These are phyloP conservation scores for Campoplex nolae DNA, from an alignment of 2,888 invertebrate genomes.

Conservation along the genomic window DNA sequence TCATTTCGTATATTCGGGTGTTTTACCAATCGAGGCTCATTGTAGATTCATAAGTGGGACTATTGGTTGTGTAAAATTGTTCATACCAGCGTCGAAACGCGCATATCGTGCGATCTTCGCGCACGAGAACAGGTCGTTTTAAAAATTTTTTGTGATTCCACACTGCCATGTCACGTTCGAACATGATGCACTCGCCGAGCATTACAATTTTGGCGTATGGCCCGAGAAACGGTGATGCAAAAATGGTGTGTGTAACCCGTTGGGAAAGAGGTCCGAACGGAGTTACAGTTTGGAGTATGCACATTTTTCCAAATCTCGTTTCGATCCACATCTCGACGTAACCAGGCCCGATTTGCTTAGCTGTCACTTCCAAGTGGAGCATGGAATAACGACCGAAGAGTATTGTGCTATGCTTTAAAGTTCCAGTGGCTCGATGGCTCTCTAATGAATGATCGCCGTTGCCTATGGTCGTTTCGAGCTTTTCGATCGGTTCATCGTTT, in stretches of 20 bases:
- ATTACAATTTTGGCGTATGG: conserved; percentile 89
- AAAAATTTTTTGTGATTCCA: conserved; percentile 95
- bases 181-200: conserved; percentile 89
- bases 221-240: conserved; percentile 87
- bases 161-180: conserved; percentile 93
- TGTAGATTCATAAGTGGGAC: conserved; percentile 85
- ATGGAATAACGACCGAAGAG: conserved; percentile 87
- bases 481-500: not conserved
- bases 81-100: conserved; percentile 92
- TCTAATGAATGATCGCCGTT: conserved; percentile 75
- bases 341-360: conserved; percentile 90
- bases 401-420: conserved; percentile 88
- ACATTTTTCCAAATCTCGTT: conserved; percentile 87
- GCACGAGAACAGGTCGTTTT: conserved; percentile 89
- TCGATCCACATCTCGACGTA: conserved; percentile 90
- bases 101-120: conserved; percentile 90
- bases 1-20: not conserved
- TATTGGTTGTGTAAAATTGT: conserved; percentile 93
- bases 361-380: conserved; percentile 87
- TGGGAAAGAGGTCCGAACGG: conserved; percentile 92
- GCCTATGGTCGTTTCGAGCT: conserved; percentile 7
- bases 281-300: conserved; percentile 91
- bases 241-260: conserved; percentile 92
- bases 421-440: conserved; percentile 88
- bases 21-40: conserved; percentile 78